phyloP scores from a whole-genome alignment of 2,797 vertebrate genomes.

The Prunella strophiata region DNA sequence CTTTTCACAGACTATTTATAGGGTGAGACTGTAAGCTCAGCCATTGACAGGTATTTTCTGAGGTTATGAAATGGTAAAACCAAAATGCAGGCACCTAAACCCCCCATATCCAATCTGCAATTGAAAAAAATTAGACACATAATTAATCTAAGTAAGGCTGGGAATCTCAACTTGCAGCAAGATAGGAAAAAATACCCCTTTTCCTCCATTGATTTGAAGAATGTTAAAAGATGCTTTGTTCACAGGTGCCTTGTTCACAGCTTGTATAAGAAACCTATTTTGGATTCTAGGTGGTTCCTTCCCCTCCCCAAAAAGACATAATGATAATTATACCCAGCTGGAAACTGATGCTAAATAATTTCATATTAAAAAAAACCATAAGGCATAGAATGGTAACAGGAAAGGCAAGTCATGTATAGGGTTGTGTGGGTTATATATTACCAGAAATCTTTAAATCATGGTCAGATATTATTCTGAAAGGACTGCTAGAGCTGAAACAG shows the following conservation, averaged over 20 bases:
- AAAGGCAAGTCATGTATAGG: not conserved
- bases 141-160: not conserved
- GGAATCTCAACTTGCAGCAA: not conserved
- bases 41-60: not conserved
- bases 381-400: not conserved
- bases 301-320: not conserved
- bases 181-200: not conserved
- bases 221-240: not conserved
- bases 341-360: conserved; percentile 4
- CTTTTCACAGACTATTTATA: conserved; percentile 3
- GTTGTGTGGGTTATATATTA: not conserved
- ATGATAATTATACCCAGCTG: not conserved
- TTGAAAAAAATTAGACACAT: not conserved
- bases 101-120: not conserved
- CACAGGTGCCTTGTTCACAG: not conserved
- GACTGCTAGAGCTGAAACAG: not conserved
- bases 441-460: not conserved
- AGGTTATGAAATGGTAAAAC: not conserved
- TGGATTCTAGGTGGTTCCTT: not conserved
- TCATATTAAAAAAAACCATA: not conserved
- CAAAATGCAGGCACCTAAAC: not conserved
- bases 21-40: not conserved
- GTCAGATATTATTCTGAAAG: not conserved
- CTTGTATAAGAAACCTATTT: not conserved
- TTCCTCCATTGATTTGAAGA: not conserved